phyloP scores from a whole-genome alignment of 2,888 invertebrate genomes.

The Drosophila neotestacea region DNA sequence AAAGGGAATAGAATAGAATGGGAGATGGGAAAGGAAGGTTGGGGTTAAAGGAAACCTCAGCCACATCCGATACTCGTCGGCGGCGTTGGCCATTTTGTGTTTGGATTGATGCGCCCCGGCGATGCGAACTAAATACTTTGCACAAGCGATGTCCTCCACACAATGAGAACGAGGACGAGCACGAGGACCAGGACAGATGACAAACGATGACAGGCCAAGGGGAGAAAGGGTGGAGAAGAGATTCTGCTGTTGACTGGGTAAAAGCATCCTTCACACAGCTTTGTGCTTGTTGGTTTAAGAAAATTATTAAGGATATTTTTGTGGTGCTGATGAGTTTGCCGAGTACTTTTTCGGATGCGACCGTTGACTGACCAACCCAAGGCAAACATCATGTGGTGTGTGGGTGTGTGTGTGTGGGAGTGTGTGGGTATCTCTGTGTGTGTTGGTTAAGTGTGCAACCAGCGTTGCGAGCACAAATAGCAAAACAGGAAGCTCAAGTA shows the following conservation, averaged over 20 bases:
- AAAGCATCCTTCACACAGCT: slow-evolving; percentile 75
- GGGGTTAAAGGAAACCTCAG: slow-evolving; percentile 71
- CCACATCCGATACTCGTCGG: slow-evolving; percentile 78
- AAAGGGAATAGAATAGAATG: not conserved
- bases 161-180: slow-evolving; percentile 16
- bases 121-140: slow-evolving; percentile 78
- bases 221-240: slow-evolving; percentile 1
- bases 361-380: slow-evolving; percentile 52
- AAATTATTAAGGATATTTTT: slow-evolving; percentile 84
- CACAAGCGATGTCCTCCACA: slow-evolving; percentile 65
- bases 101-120: slow-evolving; percentile 81
- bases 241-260: slow-evolving; percentile 67
- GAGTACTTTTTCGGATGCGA: slow-evolving; percentile 63
- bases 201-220: slow-evolving; percentile 76
- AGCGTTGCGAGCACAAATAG: slow-evolving; percentile 68
- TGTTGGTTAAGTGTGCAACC: slow-evolving; percentile 52
- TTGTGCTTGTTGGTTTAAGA: slow-evolving; percentile 82
- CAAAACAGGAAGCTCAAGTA: slow-evolving; percentile 78
- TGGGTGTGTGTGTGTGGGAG: slow-evolving; percentile 31
- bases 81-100: slow-evolving; percentile 77
- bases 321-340: slow-evolving; percentile 83
- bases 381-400: slow-evolving; percentile 51
- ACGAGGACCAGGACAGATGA: slow-evolving; percentile 60
- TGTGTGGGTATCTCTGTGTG: slow-evolving; percentile 12
- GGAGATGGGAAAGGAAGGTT: not conserved